Conservation (phyloP, 2,797 vertebrate genomes). For the Enteromius afrohamiltoni region DNA sequence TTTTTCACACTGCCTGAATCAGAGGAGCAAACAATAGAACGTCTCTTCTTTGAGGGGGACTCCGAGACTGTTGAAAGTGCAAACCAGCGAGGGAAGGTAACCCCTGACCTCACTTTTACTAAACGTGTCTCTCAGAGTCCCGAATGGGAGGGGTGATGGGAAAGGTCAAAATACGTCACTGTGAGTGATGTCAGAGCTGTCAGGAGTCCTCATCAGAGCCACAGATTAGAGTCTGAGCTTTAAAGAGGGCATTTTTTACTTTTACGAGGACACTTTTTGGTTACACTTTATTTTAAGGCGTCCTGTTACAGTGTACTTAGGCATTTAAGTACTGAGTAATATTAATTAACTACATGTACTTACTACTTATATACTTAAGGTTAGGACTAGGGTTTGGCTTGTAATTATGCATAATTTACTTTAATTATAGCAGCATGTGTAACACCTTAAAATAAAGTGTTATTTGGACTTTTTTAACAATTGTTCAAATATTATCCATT, state of each 20-base stretch:
- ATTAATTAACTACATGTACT: not conserved
- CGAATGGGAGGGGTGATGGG: constrained; percentile 67
- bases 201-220: constrained; percentile 18
- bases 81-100: constrained; percentile 72
- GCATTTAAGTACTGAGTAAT: not conserved
- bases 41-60: constrained; percentile 58
- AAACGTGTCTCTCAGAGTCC: constrained; percentile 61
- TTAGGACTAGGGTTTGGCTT: not conserved
- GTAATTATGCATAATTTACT: not conserved
- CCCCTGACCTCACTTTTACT: constrained; percentile 76
- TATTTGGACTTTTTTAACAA: not conserved
- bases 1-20: constrained; percentile 80
- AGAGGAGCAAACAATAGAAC: constrained; percentile 73
- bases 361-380: too few species aligned
- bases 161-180: constrained; percentile 73
- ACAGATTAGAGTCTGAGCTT: not conserved
- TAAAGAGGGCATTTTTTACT: not conserved
- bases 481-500: not conserved
- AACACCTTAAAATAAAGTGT: not conserved
- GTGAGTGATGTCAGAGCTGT: constrained; percentile 71
- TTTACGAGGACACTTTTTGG: not conserved
- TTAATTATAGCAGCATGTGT: not conserved
- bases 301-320: not conserved
- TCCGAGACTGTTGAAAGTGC: constrained; percentile 72
- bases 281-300: not conserved